A percentile compares a stretch with the other conserved stretches of the same genome.
phyloP scores from a whole-genome alignment of 1,140 invertebrate species.

The Lutraria rhynchaena region DNA sequence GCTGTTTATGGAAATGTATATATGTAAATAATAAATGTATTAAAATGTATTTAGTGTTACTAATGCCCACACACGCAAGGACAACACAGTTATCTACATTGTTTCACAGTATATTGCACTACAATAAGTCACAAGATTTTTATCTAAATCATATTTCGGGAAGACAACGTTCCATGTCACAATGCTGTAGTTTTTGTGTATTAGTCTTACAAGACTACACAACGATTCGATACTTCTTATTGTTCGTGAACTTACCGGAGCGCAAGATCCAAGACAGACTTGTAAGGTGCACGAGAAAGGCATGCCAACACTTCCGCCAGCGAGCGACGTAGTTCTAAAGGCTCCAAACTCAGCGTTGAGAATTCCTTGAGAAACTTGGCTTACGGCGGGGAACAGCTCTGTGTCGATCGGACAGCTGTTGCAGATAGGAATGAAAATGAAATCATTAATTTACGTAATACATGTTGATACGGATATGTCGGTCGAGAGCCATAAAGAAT shows the following conservation, averaged over 20 bases:
- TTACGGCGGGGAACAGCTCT: conserved; percentile 32
- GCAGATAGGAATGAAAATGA: too few relatives aligned
- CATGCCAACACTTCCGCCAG: conserved; percentile 60
- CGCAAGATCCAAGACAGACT: conserved; percentile 52
- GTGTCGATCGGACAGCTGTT: conserved; percentile 18
- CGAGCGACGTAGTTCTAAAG: conserved; percentile 27
- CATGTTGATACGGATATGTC: too few relatives aligned
- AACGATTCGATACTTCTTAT: background rate
- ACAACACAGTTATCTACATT: too few relatives aligned
- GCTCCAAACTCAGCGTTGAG: conserved; percentile 52
- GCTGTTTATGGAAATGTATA: too few relatives aligned
- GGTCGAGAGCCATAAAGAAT: too few relatives aligned
- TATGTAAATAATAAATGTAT: too few relatives aligned
- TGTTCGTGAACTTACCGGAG: conserved; percentile 46
- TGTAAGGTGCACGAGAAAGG: conserved; percentile 59
- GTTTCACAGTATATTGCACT: too few relatives aligned
- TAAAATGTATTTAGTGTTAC: too few relatives aligned
- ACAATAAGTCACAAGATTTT: background rate
- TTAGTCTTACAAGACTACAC: background rate
- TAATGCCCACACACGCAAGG: too few relatives aligned
- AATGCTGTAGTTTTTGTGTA: background rate
- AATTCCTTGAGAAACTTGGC: conserved; percentile 44
- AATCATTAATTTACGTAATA: too few relatives aligned
- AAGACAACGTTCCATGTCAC: background rate
- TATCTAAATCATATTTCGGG: background rate